Base-by-base conservation (phyloP, 1,140 invertebrate genomes). In the Polypedilum vanderplanki region DNA sequence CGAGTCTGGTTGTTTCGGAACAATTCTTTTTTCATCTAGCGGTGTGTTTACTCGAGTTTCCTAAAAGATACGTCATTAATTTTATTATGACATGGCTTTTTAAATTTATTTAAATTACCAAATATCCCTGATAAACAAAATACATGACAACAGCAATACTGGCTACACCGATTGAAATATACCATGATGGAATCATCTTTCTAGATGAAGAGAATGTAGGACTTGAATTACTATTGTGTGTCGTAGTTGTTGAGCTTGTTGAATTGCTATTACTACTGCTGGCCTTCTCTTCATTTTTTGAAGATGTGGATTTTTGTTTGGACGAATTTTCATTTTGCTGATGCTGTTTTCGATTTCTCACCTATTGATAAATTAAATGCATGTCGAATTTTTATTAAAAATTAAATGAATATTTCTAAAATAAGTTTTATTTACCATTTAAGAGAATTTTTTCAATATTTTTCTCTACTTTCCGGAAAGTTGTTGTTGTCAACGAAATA, bases 1-100 rank as follows among this genome's bases (percentile, higher is more conserved):
- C 1, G 93, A 90, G 18, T 91, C 88, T 74, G 90, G 87, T 46
- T 92, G 79, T 0, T 92, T 22, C 67, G 76, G 20, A 74, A 57
- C 78, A 84, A 93, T 91, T 85, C 90, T 93, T 76, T 90, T 87
- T 70, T 88, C 86, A 79, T 91, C 87, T 75, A 92, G 89, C 0
- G 94, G 94, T 3, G 93, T 96, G 79, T 93, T 95, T 0, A 98
- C 92, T 76, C 92, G 85, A 0, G 94, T 95, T 83, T 95, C 93
- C 65, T 70, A 70, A 70, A 70, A 70, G 5, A 70, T 7, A 22
- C 20, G 18, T 20, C 18, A 5, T 10, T 70, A 3, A 8, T 18
- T 20, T 18, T 5, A 0, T 18, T 15, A 57, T 57, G 10, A 15
- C 10, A 57, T 15, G 10, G n/a, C 46, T 15, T 57, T 5, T 70